These are phyloP conservation scores for Nannobrachium achirus DNA, from an alignment of 2,113 vertebrate genomes.

Conservation along the genomic window DNA sequence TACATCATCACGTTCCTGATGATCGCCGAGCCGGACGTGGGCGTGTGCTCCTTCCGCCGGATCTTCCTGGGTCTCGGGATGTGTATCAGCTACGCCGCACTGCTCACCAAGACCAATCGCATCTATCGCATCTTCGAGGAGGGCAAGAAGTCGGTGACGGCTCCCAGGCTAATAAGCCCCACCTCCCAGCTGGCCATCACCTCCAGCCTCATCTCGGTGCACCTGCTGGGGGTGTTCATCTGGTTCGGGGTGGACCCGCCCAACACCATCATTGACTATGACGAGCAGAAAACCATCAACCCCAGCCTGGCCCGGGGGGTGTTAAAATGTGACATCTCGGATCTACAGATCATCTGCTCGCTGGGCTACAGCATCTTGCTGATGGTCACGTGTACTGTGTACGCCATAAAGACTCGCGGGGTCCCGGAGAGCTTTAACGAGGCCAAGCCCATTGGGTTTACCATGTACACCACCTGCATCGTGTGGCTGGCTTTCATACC, in stretches of 20 bases:
- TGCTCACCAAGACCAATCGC: conserved; percentile 96
- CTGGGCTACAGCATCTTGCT: conserved; percentile 96
- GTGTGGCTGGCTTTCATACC: conserved; percentile 98
- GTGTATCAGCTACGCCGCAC: conserved; percentile 96
- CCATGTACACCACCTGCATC: conserved; percentile 98
- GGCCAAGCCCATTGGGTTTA: conserved; percentile 98
- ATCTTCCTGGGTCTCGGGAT: conserved; percentile 94
- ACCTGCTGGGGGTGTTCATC: conserved; percentile 93
- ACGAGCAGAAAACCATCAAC: conserved; percentile 92
- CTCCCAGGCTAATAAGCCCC: conserved; percentile 93
- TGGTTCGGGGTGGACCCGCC: conserved; percentile 96
- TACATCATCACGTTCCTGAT: conserved; percentile 97
- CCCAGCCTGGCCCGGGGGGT: conserved; percentile 89
- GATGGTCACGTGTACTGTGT: conserved; percentile 98
- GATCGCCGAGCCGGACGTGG: conserved; percentile 92
- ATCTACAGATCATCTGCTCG: conserved; percentile 97
- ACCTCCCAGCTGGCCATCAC: conserved; percentile 94
- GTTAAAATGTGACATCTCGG: conserved; percentile 96
- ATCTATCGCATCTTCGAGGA: conserved; percentile 97
- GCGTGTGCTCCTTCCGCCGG: conserved; percentile 91
- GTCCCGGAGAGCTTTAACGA: conserved; percentile 98
- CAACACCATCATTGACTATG: conserved; percentile 93
- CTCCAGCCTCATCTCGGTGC: conserved; percentile 90
- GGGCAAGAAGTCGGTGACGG: conserved; percentile 93
- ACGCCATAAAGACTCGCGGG: conserved; percentile 97